These are phyloP conservation scores for Trinectes maculatus DNA, from an alignment of 2,113 vertebrate species.

Conservation along the genomic window DNA sequence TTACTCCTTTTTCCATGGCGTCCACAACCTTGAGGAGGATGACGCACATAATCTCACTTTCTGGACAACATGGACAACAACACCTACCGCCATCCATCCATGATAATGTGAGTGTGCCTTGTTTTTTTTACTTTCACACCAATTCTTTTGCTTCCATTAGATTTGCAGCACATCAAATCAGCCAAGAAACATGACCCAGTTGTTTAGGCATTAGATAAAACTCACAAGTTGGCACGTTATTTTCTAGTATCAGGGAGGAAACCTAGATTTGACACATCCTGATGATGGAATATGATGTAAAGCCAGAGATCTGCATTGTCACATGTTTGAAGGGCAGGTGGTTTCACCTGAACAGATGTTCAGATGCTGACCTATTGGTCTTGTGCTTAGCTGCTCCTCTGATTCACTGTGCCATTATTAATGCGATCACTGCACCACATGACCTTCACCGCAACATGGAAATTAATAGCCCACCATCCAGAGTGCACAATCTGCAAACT, in stretches of 20 bases:
- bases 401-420: constrained; percentile 61
- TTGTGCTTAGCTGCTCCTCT: constrained; percentile 24
- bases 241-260: background rate
- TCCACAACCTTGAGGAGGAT: constrained; percentile 31
- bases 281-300: constrained; percentile 13
- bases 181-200: background rate
- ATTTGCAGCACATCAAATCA: background rate
- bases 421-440: constrained; percentile 44
- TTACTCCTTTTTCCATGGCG: constrained; percentile 14
- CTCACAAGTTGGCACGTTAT: background rate
- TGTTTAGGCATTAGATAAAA: background rate
- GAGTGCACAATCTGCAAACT: constrained; percentile 11
- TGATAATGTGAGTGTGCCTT: background rate
- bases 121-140: background rate
- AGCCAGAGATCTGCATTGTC: constrained; percentile 9
- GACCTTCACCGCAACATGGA: constrained; percentile 55
- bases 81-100: background rate
- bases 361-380: constrained; percentile 33
- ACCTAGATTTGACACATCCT: background rate
- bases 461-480: constrained; percentile 49
- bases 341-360: constrained; percentile 17
- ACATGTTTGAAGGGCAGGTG: constrained; percentile 16
- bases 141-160: background rate
- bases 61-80: constrained; percentile 13
- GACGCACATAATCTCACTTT: constrained; percentile 1